Conservation (phyloP, 2,113 vertebrate species). For the Pardalotus punctatus region DNA sequence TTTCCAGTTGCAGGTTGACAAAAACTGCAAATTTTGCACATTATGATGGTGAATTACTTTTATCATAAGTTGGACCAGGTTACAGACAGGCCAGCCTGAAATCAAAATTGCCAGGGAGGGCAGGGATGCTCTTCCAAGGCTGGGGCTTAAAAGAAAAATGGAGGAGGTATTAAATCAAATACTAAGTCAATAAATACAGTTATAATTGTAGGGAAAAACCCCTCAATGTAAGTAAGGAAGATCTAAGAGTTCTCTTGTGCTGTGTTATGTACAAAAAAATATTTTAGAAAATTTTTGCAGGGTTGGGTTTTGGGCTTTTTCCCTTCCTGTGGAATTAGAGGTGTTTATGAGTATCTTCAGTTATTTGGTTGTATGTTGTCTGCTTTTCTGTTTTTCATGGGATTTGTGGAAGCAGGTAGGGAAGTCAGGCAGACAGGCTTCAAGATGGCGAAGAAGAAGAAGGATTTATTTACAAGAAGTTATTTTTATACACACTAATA, state of each 20-base stretch:
- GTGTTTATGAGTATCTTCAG: background rate
- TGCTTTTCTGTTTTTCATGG: too few relatives aligned
- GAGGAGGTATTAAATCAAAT: background rate
- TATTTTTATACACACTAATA: too few relatives aligned
- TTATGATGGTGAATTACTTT: background rate
- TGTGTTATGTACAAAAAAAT: fast-evolving
- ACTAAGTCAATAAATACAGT: background rate
- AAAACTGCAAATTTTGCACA: background rate
- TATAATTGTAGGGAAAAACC: background rate
- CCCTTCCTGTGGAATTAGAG: background rate
- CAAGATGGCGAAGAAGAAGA: too few relatives aligned
- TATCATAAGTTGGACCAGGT: background rate
- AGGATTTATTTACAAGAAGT: too few relatives aligned
- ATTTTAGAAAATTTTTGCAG: background rate
- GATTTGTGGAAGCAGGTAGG: too few relatives aligned
- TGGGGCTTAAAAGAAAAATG: background rate
- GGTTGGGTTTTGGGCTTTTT: background rate
- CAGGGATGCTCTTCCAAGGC: background rate
- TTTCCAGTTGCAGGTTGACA: too few relatives aligned
- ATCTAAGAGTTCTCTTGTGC: background rate
- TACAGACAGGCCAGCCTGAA: background rate
- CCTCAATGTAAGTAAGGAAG: background rate
- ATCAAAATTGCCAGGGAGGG: background rate
- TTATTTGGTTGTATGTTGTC: background rate
- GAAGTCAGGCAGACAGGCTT: too few relatives aligned